Base-by-base conservation (phyloP, 2,888 invertebrate species). In the Zhuqinia jingwanae region DNA sequence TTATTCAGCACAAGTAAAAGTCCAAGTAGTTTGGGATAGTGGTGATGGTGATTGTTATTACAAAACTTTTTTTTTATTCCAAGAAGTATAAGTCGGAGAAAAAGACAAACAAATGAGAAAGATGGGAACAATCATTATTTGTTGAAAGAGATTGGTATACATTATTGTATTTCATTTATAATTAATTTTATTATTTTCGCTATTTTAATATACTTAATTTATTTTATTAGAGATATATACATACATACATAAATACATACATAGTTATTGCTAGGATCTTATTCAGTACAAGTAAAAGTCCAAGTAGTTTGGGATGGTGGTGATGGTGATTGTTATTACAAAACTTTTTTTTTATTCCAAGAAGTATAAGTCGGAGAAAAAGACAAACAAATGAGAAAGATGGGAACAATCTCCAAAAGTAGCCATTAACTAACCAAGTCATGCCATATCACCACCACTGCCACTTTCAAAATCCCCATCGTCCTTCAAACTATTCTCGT, bases 301-400 rank as follows among this genome's bases (percentile, higher is more conserved):
- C 27, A 50, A 78, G 63, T 25, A 22, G 25, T 36, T n/a, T 50
- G 10, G 27, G 27, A 73, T 22, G n/a, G n/a, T 60, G 5, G 47
- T 77, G 60, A 63, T 63, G 47, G 45, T 47, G 78, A 56, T 76
- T 76, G 56, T 76, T 76, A 77, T 73, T 73, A 73, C 15, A 30
- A 73, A 73, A 73, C 70, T 68, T 68, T 73, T 25, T 42, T 73
- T 47, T 73, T 45, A 20, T 73, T 73, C 68, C 45, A n/a, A 63
- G n/a, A 63, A 68, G 25, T 15, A 47, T n/a, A 73, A n/a, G 27
- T 8, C 5, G 15, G 13, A 70, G 3, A 20, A 50, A 13, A 50
- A 22, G 22, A n/a, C 42, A 58, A 58, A 17, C 47, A 22, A 65
- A 78, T 42, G 30, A 63, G 30, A 58, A 45, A 63, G 17, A 58